Percentiles rank a stretch among this genome's conserved stretches.
Evolutionary conservation across 2,113 vertebrate species (phyloP).

Genomic region (Etia nguti): DNA sequence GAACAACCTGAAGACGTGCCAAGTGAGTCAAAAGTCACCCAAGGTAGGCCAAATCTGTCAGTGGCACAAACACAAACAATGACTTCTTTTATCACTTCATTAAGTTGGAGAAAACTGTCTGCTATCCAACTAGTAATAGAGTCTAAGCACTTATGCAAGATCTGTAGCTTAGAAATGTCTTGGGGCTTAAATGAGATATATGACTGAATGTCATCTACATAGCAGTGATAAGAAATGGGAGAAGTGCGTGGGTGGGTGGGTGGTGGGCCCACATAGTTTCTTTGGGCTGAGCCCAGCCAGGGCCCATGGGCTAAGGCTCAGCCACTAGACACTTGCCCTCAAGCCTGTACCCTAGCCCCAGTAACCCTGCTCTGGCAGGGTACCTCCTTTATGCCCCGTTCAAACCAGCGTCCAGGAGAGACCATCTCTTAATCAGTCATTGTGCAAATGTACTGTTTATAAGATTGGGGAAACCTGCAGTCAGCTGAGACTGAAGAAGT

Average conservation of each 20-base stretch:
- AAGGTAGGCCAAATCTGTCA: background rate
- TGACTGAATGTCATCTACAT: background rate
- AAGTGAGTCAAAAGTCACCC: background rate
- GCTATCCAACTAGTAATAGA: background rate
- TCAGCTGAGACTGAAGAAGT: background rate
- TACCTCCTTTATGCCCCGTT: too few species aligned
- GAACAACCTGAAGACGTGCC: background rate
- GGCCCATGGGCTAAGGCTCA: background rate
- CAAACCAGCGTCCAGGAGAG: too few species aligned
- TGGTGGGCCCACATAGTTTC: background rate
- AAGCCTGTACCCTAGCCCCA: background rate
- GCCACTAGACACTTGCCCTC: background rate
- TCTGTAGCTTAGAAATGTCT: background rate
- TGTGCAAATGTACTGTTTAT: accelerated
- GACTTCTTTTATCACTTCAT: background rate
- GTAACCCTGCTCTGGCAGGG: too few species aligned
- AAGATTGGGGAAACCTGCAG: background rate
- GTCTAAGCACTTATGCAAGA: background rate
- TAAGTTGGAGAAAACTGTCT: background rate
- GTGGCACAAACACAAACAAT: background rate
- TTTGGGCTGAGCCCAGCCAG: background rate
- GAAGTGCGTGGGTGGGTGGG: background rate
- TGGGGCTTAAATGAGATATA: background rate
- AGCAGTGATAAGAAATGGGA: background rate
- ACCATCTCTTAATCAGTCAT: background rate